phyloP scores from a whole-genome alignment of 2,888 invertebrate species.

The Trissonchulus sp. region DNA sequence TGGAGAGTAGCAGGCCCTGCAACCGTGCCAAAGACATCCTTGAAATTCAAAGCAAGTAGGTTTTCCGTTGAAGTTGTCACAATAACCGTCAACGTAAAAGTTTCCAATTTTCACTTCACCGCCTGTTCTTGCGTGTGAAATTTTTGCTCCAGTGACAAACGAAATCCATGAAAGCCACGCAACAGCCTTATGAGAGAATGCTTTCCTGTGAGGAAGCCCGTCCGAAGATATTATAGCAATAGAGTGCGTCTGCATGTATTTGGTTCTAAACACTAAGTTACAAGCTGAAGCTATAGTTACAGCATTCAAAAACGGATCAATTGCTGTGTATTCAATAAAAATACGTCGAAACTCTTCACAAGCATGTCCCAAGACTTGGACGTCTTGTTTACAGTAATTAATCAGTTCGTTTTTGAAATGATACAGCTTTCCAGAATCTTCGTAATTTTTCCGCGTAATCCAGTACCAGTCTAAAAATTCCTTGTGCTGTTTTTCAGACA shows the following conservation, averaged over 20 bases:
- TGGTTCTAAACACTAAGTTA: neutral
- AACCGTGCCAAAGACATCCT: slow-evolving; percentile 41
- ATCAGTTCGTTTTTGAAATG: neutral
- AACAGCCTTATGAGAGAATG: neutral
- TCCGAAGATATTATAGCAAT: neutral
- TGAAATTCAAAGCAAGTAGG: slow-evolving; percentile 36
- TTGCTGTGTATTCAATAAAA: neutral
- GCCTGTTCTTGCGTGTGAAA: slow-evolving; percentile 21
- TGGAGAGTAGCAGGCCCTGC: slow-evolving; percentile 11
- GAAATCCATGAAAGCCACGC: neutral
- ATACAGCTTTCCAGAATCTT: neutral
- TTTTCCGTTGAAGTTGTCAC: neutral
- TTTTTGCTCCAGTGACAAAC: neutral
- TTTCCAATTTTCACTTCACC: slow-evolving; percentile 34
- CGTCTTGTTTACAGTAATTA: slow-evolving; percentile 38
- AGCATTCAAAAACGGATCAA: slow-evolving; percentile 33
- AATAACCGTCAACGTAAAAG: slow-evolving; percentile 35
- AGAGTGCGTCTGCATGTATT: neutral
- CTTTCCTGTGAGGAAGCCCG: neutral
- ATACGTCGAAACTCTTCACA: neutral
- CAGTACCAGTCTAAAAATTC: slow-evolving; percentile 13
- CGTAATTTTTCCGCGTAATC: neutral
- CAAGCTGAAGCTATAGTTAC: slow-evolving; percentile 36
- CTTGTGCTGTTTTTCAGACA: neutral
- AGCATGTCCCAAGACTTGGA: slow-evolving; percentile 30